Evolutionary conservation across 2,113 vertebrate genomes (phyloP).

Genomic region (Pteruthius melanotis): DNA sequence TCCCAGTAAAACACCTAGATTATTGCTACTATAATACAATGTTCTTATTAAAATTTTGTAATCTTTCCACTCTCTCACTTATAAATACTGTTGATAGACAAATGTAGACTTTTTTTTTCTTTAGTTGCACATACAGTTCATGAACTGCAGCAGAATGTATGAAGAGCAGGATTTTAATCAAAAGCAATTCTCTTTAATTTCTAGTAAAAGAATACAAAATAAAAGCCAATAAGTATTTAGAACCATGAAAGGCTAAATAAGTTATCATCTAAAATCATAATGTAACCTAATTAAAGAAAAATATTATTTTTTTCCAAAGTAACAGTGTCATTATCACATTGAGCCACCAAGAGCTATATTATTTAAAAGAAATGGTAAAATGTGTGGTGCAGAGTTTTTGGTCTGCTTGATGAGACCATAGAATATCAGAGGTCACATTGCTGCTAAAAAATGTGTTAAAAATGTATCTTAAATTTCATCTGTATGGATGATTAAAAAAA

Average conservation of each 20-base stretch:
- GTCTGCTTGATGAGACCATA: background rate
- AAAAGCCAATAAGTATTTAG: background rate
- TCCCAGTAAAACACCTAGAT: conserved; percentile 90
- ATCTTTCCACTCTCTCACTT: conserved; percentile 74
- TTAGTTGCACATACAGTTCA: conserved; percentile 15
- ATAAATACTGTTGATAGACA: conserved; percentile 80
- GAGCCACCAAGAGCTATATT: background rate
- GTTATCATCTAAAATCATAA: background rate
- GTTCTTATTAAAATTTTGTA: conserved; percentile 85
- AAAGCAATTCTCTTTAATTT: background rate
- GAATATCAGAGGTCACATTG: background rate
- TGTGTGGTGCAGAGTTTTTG: background rate
- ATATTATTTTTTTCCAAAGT: background rate
- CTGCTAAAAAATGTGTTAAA: background rate
- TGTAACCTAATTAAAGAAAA: background rate
- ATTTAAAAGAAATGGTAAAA: background rate
- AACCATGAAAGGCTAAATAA: background rate
- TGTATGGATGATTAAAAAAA: background rate
- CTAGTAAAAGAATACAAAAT: background rate
- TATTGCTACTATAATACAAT: conserved; percentile 81
- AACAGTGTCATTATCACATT: background rate
- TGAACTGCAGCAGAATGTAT: background rate
- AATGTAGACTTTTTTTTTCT: conserved; percentile 71
- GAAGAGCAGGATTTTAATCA: background rate
- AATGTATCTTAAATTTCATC: background rate